Base-by-base conservation (phyloP, 2,797 vertebrate genomes). In the Champsocephalus esox region DNA sequence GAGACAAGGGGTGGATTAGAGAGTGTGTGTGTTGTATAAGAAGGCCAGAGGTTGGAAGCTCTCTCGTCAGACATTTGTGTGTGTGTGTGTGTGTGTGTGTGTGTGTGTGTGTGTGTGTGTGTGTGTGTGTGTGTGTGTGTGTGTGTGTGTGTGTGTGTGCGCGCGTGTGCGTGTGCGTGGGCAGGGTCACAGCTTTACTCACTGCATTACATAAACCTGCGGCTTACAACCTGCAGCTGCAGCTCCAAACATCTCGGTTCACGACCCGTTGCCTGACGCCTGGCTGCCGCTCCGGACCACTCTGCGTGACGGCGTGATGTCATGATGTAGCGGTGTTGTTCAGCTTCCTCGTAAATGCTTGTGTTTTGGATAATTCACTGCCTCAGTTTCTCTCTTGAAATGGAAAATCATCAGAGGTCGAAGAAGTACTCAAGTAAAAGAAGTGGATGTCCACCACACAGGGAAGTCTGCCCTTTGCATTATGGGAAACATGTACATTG, bases 41-140 rank as follows among this genome's bases (percentile, higher is more conserved):
- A 56, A 84, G 85, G 85, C 79, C 92, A 91, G 82, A 88, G 89
- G 88, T 90, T 81, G 77, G 57, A 19, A 34, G 55, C 71, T 66
- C 75, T 79, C 21, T 44, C 83, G 24, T 69, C 60, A 73, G 79
- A 85, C 75, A 66, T 75, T 64, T 78, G 78, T 48, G 54, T 76
- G 24, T 28, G 24, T 28, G 24, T 3, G 79, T 82, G 55, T 70
- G 56, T 78, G 56, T 61, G 78, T 68, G 85, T 44, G 28, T 28
- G 28, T 28, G 28, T 28, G 28, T 28, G 28, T 28, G 28, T 28
- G 28, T 28, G 28, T 28, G 28, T 28, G 28, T 12, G 66, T 65
- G 70, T 72, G 68, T 75, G 66, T 78, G 78, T 48, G 54, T 78
- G 24, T 24, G 24, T 24, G 24, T 24, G 79, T 82, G 55, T 70